Evolutionary conservation across 2,888 invertebrate genomes (phyloP), one percentile per base, ranked within the genome.

Genomic region (Penaeus monodon): DNA sequence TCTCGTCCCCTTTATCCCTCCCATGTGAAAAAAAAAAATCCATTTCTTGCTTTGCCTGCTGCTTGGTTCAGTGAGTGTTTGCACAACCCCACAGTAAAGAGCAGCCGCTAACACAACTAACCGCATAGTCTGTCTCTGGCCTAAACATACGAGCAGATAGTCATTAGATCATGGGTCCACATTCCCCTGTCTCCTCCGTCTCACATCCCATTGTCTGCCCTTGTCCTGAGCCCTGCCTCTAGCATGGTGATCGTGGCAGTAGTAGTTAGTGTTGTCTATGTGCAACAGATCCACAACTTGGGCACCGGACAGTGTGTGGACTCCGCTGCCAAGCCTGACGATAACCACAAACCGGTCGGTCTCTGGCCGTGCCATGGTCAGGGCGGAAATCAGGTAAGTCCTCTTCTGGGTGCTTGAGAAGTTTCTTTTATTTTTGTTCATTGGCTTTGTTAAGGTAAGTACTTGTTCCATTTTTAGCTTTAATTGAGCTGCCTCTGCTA

Each of bases 311-410:
- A 88, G 92, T 99, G 99, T 94, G 94, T 99, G 94, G 99, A 99
- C 94, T 98, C 98, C 91, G 96, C 99, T 91, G 97, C 98, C 90
- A 96, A 98, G 92, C 97, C 97, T 93, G 95, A 96, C 91, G 97
- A 98, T 93, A 95, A 98, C 92, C 97, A 99, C 94, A 99, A 99
- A 93, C 95, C 99, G 76, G 97, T 97, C 91, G 97, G 98, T 92
- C 95, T 98, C 91, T 99, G 98, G 94, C 98, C 98, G 91, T 99
- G 99, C 94, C 99, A 99, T 93, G 96, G 96, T 92, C 98, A 99
- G 94, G 99, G 99, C 92, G 99, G 99, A 93, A 99, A 99, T 94
- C 99, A 99, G 98, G 99, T 98, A 65, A 88, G 82, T 80, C 20
- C 20, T 74, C 29, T 66, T 44, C 33, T 29, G 22, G 44, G 44